Evolutionary conservation across 2,797 vertebrate genomes (phyloP), one percentile per base, ranked within the genome.

Genomic region (Lepidocolaptes lacrymiger): DNA sequence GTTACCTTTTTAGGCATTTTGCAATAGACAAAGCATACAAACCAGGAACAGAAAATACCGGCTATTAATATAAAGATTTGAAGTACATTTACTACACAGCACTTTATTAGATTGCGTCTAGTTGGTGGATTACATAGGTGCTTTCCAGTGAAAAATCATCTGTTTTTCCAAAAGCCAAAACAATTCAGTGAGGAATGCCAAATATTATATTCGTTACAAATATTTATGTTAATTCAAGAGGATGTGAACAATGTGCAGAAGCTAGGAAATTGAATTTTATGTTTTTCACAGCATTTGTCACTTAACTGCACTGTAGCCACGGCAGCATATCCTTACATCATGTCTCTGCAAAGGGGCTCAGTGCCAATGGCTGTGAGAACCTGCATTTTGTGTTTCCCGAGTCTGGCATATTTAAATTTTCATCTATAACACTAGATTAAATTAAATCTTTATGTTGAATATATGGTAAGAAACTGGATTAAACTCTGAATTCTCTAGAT

Each of bases 361-460:
- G 14, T 73, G 77, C 76, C 87, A 92, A 34, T 4, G 11, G 23
- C 89, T 92, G 41, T 63, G 74, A 91, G 77, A 90, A 91, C 34
- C 30, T 86, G 63, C 71, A 86, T 87, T 96, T 88, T 90, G 37
- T 81, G 71, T 84, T 96, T 95, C 89, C 88, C 61, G 89, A 69
- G 51, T 90, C 82, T 96, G 91, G 22, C 80, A 81, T 91, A 94
- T 95, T 96, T 96, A 84, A 93, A 64, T 88, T 81, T 96, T 94
- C 80, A 30, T 92, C 89, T 83, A 1, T 94, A 92, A 94, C 89
- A 95, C 82, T 64, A 92, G 79, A 95, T 96, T 94, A 88, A 93
- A 82, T 95, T 90, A 82, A 96, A 79, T 93, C 93, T 93, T 88
- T 93, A 79, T 95, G 92, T 95, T 95, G 94, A 95, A 66, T 94